These are phyloP conservation scores for Pterocles orientalis DNA, from an alignment of 2,113 vertebrate species.

Conservation along the genomic window DNA sequence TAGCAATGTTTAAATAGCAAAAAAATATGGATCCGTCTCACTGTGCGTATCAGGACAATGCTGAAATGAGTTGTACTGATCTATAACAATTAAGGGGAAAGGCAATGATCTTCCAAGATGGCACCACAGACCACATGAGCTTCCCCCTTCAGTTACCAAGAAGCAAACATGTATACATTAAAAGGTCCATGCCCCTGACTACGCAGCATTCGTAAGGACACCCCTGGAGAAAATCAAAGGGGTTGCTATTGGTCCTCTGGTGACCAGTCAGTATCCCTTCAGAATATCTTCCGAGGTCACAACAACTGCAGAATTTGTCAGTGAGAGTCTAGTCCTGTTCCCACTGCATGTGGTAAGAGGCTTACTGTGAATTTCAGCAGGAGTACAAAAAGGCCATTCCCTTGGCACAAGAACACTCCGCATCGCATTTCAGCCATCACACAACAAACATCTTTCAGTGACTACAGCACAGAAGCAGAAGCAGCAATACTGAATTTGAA, in stretches of 20 bases:
- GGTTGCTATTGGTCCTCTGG: background rate
- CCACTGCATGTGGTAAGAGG: background rate
- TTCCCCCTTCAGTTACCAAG: slow-evolving; percentile 7
- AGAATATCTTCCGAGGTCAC: slow-evolving; percentile 29
- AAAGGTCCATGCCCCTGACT: background rate
- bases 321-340: background rate
- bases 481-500: slow-evolving; percentile 4
- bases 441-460: background rate
- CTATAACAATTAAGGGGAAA: background rate
- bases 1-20: background rate
- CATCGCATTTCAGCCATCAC: background rate
- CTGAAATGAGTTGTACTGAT: background rate
- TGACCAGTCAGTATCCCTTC: background rate
- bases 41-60: background rate
- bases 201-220: background rate
- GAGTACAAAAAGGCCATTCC: slow-evolving; percentile 14
- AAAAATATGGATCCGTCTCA: slow-evolving; percentile 7
- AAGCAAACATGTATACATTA: background rate
- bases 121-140: background rate
- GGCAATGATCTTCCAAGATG: slow-evolving; percentile 19
- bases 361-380: slow-evolving; percentile 6
- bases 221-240: background rate
- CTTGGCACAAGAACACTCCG: background rate
- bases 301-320: slow-evolving; percentile 12
- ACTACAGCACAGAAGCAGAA: slow-evolving; percentile 24